A percentile compares a stretch with the other conserved stretches of the same genome.
These are phyloP conservation scores for Spermophilus dauricus DNA, from an alignment of 2,113 vertebrate species.

Conservation along the genomic window DNA sequence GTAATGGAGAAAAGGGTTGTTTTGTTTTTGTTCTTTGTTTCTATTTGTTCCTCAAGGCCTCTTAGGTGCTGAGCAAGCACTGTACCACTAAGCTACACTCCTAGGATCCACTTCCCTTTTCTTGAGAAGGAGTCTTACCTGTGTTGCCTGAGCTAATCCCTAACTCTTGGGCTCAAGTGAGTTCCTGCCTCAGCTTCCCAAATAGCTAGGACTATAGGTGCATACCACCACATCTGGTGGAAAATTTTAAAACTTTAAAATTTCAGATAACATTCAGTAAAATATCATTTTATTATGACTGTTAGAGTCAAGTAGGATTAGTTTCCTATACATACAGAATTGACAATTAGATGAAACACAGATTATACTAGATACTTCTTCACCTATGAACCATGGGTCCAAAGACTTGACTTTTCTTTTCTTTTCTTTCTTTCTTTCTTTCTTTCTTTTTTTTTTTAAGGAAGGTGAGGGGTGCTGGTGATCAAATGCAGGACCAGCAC, in stretches of 20 bases:
- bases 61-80: background rate
- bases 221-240: background rate
- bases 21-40: background rate
- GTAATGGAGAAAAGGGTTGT: background rate
- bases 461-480: background rate
- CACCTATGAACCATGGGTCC: background rate
- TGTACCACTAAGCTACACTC: background rate
- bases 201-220: background rate
- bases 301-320: background rate
- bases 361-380: background rate
- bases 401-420: background rate
- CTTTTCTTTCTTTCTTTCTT: background rate
- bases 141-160: background rate
- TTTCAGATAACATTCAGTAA: background rate
- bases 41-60: background rate
- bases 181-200: background rate
- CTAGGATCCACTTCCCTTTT: background rate
- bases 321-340: background rate
- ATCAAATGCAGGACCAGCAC: background rate
- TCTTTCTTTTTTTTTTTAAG: too few relatives aligned
- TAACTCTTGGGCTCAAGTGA: background rate
- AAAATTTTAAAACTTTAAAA: slow-evolving; percentile 20
- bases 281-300: background rate
- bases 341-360: background rate
- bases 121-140: background rate